Percentiles rank a stretch among this genome's conserved stretches.
Evolutionary conservation across 2,113 vertebrate genomes (phyloP).

Genomic region (Austrofundulus limnaeus): DNA sequence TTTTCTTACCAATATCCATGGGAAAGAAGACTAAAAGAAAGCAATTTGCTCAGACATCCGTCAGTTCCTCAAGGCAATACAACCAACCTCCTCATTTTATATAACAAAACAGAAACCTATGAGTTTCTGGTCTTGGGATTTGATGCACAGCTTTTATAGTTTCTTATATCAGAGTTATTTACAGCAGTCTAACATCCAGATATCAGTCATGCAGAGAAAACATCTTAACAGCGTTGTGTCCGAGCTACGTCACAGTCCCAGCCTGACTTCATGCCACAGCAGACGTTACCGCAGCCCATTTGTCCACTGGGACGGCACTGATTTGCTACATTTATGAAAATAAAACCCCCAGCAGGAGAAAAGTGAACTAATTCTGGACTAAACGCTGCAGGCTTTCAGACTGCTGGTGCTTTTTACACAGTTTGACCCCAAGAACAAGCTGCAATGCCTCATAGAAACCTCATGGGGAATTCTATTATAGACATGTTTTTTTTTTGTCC

Average conservation of each 20-base stretch:
- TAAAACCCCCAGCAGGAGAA: no score
- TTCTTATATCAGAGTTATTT: neutral
- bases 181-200: conserved; percentile 2
- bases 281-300: conserved; percentile 52
- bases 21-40: conserved; percentile 31
- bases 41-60: conserved; percentile 30
- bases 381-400: conserved; percentile 30
- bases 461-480: conserved; percentile 11
- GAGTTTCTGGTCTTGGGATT: neutral
- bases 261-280: conserved; percentile 31
- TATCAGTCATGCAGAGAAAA: conserved; percentile 15
- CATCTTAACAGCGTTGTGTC: conserved; percentile 16
- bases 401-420: conserved; percentile 22
- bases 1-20: neutral
- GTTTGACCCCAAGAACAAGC: neutral
- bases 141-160: neutral
- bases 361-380: conserved; percentile 20
- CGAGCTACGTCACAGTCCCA: conserved; percentile 24
- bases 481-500: conserved; percentile 4
- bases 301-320: conserved; percentile 64
- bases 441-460: conserved; percentile 9
- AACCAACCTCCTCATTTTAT: conserved; percentile 8
- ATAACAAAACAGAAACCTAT: conserved; percentile 1
- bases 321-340: conserved; percentile 25
- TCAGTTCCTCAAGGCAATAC: conserved; percentile 5